A percentile compares a stretch with the other conserved stretches of the same genome.
Conservation (phyloP, 1,140 invertebrate genomes). For the Apis florea region DNA sequence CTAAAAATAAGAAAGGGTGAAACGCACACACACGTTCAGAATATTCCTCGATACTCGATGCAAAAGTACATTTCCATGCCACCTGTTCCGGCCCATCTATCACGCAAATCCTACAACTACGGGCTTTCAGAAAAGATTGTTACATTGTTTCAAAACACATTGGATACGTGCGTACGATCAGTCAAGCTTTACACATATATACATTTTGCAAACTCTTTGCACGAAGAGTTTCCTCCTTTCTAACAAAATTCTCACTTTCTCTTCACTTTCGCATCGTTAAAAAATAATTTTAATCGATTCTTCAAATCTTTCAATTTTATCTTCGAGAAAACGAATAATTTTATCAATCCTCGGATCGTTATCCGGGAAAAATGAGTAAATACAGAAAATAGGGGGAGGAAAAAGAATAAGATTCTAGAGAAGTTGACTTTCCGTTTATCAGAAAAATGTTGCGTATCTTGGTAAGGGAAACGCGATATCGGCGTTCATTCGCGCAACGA, state of each 20-base stretch:
- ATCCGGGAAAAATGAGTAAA: background rate
- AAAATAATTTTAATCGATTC: too few relatives aligned
- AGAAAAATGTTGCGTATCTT: background rate
- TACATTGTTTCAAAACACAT: background rate
- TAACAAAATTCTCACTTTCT: too few relatives aligned
- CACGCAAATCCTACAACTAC: background rate
- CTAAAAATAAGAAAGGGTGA: background rate
- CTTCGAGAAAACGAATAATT: too few relatives aligned
- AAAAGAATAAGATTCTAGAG: background rate
- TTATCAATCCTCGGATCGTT: too few relatives aligned
- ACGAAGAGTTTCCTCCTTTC: background rate
- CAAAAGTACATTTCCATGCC: background rate
- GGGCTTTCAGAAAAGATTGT: background rate
- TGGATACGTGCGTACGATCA: background rate
- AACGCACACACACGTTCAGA: background rate
- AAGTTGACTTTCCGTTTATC: conserved; percentile 1
- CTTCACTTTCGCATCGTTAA: too few relatives aligned
- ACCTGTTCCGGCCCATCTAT: background rate
- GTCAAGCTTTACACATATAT: background rate
- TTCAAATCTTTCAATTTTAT: too few relatives aligned
- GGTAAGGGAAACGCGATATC: background rate
- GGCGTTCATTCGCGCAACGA: conserved; percentile 6
- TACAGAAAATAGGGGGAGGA: too few relatives aligned
- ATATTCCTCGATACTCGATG: too few relatives aligned
- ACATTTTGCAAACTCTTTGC: background rate